Conservation (phyloP, 2,113 vertebrate genomes). For the Myotis davidii region DNA sequence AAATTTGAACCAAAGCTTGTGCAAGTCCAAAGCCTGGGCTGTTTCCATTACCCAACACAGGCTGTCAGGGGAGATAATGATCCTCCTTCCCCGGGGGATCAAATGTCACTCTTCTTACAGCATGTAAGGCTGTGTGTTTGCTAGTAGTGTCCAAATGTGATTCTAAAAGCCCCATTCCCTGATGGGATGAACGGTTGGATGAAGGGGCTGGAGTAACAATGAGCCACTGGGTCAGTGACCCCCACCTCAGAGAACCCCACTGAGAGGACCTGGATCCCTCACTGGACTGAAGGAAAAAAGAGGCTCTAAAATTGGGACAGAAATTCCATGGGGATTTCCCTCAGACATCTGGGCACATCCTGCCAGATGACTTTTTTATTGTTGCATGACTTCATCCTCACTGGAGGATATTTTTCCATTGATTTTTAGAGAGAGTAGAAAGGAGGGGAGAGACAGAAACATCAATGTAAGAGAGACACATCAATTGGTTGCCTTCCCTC, state of each 20-base stretch:
- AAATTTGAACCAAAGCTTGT: not conserved
- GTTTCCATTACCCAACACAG: not conserved
- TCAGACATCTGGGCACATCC: not conserved
- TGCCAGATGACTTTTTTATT: not conserved
- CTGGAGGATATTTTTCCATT: too few relatives aligned
- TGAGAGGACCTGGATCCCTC: not conserved
- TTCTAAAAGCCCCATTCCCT: conserved; percentile 9
- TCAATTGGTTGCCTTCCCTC: too few relatives aligned
- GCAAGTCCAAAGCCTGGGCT: not conserved
- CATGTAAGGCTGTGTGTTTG: not conserved
- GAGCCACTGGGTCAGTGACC: not conserved
- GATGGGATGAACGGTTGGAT: not conserved
- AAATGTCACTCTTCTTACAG: not conserved
- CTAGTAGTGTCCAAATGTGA: not conserved
- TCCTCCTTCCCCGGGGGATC: not conserved
- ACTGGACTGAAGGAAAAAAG: not conserved
- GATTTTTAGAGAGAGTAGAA: too few relatives aligned
- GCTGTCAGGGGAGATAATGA: not conserved
- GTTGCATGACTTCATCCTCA: too few relatives aligned
- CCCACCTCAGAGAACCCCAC: not conserved
- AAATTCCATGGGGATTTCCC: not conserved
- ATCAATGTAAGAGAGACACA: too few relatives aligned
- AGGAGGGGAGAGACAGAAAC: too few relatives aligned
- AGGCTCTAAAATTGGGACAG: not conserved
- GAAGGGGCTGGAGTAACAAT: not conserved